Base-by-base conservation (phyloP, 1,140 invertebrate genomes). In the Coptotermes formosanus region DNA sequence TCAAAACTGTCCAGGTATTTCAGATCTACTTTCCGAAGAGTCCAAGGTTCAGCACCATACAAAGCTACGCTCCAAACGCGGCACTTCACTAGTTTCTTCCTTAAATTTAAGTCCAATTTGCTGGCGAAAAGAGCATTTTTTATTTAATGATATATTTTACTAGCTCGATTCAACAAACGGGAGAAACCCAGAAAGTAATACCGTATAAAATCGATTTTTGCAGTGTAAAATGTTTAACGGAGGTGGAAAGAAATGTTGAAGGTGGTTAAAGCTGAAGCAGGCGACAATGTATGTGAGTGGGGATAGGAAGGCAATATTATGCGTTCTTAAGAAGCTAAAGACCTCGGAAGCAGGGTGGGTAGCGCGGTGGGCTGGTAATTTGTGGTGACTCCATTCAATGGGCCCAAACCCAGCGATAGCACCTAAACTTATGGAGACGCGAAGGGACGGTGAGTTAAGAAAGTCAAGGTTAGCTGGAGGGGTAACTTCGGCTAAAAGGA, bases 321-420 rank as follows among this genome's bases (percentile, higher is more conserved):
- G 82, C 38, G n/a, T 43, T 25, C 64, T 43, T 43, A 43, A 48
- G 82, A 38, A 43, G 82, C 12, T 12, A 48, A 45, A 83, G 43
- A 43, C 2, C 45, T 19, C 0, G 30, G 32, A 38, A 7, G 32
- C 43, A 38, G 45, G 38, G 82, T n/a, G 38, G 4, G 38, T 21
- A 11, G 19, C 23, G 12, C 16, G 6, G 43, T 38, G 16, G 43
- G 82, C 64, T 75, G 25, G 64, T 75, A 75, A 75, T 30, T 75
- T 75, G 64, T 75, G 82, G 82, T 3, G 82, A 83, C 82, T 83
- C 23, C 38, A 44, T 43, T 44, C 43, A 83, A 83, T 21, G 82
- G 38, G 9, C 43, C 43, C 0, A 48, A 83, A 43, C 43, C 82
- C 82, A 38, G 12, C 82, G 82, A 83, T 44, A 44, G 44, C 82